Evolutionary conservation across 1,140 invertebrate genomes (phyloP).

Genomic region (Carposina sasakii): DNA sequence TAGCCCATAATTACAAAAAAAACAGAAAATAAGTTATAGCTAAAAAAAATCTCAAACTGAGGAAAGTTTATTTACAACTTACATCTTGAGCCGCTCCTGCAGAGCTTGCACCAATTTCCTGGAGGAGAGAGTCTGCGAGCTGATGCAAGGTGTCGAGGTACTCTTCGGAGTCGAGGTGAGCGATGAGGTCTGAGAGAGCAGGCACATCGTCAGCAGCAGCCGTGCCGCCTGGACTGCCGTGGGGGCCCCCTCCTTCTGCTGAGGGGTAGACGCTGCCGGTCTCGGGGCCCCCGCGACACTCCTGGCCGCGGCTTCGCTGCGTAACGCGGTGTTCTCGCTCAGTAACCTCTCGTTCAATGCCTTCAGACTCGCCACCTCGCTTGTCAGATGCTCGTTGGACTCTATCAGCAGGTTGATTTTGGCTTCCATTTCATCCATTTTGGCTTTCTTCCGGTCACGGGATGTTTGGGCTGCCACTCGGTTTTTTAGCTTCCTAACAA

Average conservation of each 20-base stretch:
- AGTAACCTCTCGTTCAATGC: constrained; percentile 78
- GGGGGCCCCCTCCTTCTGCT: constrained; percentile 84
- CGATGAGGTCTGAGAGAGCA: constrained; percentile 86
- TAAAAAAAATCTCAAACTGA: too few relatives aligned
- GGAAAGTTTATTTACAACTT: too few relatives aligned
- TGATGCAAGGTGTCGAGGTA: constrained; percentile 82
- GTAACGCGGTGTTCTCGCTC: constrained; percentile 77
- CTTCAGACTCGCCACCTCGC: constrained; percentile 78
- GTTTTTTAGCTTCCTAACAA: constrained; percentile 96
- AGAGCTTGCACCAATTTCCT: constrained; percentile 84
- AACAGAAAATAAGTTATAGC: too few relatives aligned
- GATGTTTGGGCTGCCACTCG: constrained; percentile 98
- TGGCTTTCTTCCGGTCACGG: constrained; percentile 95
- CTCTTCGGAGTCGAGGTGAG: constrained; percentile 77
- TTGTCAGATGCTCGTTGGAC: constrained; percentile 76
- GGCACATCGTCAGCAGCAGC: constrained; percentile 82
- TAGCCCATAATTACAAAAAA: too few relatives aligned
- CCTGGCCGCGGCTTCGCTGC: constrained; percentile 68
- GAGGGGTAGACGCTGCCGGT: constrained; percentile 89
- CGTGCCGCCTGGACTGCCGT: constrained; percentile 74
- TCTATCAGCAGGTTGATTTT: constrained; percentile 78
- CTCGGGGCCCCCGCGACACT: constrained; percentile 74
- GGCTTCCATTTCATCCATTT: constrained; percentile 90
- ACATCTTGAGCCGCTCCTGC: constrained; percentile 79
- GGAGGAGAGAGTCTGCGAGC: constrained; percentile 84